Evolutionary conservation across 1,140 invertebrate genomes (phyloP), one percentile per base, ranked within the genome.

Genomic region (Cyclargus thomasi): DNA sequence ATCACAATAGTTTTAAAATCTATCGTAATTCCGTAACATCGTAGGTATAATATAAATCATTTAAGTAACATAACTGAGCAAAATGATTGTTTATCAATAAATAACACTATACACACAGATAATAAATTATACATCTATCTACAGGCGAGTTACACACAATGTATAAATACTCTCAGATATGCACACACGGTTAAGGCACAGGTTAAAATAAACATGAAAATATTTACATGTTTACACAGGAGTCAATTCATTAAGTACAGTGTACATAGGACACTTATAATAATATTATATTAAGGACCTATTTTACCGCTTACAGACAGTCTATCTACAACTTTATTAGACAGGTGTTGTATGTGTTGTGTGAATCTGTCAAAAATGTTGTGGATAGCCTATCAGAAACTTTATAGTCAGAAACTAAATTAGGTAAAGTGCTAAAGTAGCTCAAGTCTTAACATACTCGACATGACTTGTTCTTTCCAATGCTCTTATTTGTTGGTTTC

Each of bases 1-100:
- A 66, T 69, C 63, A 67, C 63, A 66, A 59, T 22, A 59, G 18
- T 65, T 71, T 59, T 29, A 29, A 74, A 69, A 63, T 39, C 68
- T 65, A 73, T 63, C 63, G 55, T 67, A 67, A 35, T 66, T 65
- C 55, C 21, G 55, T 29, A 65, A 65, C 55, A 11, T 59, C 55
- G 18, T 55, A 23, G 23, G n/a, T n/a, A 57, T 20, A 59, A 59
- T 59, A 59, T 18, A 55, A 53, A 55, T 57, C 35, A 39, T 55
- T 66, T 74, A 74, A 69, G 64, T 74, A 71, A 71, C 69, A 53
- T 63, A 67, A 63, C 69, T 74, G 72, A 74, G 72, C 72, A 74
- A 74, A 67, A 71, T 17, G 36, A 53, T 55, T 1, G 4, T 47
- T 47, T 47, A 47, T 14, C 39, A 47, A 8, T 47, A 47, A 47